These are phyloP conservation scores for Corynorhinus townsendii DNA, from an alignment of 2,113 vertebrate genomes.

Conservation along the genomic window DNA sequence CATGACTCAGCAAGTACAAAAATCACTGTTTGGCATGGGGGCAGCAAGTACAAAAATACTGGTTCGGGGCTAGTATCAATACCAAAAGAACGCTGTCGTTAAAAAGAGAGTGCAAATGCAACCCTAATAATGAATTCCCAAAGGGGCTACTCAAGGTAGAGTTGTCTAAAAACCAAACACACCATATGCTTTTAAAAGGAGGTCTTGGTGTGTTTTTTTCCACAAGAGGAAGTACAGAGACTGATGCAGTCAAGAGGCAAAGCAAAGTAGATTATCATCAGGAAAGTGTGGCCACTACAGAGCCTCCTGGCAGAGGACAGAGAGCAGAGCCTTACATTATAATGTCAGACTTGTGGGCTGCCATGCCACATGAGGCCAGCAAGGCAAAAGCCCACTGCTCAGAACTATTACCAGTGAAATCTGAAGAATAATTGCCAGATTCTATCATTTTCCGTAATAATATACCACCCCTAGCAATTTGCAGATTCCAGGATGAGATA, in stretches of 20 bases:
- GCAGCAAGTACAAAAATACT: not conserved
- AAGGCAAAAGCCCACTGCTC: not conserved
- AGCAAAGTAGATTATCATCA: not conserved
- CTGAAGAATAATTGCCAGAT: not conserved
- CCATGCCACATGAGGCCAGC: not conserved
- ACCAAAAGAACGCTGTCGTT: not conserved
- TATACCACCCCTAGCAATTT: slow-evolving; percentile 65
- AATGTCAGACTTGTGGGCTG: slow-evolving; percentile 65
- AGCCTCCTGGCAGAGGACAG: slow-evolving; percentile 55
- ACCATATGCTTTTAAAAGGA: not conserved
- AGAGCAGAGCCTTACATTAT: not conserved
- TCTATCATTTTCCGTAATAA: slow-evolving; percentile 28
- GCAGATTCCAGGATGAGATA: slow-evolving; percentile 21
- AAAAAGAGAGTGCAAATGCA: not conserved
- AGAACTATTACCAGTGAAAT: not conserved
- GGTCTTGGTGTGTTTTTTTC: not conserved
- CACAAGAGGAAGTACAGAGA: not conserved
- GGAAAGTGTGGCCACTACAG: slow-evolving; percentile 47
- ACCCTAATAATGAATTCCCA: not conserved
- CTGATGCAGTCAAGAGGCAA: not conserved
- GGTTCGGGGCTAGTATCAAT: not conserved
- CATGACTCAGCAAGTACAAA: not conserved
- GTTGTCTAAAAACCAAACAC: not conserved
- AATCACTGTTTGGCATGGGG: not conserved
- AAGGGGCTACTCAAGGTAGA: not conserved